Conservation (phyloP, 2,888 invertebrate species). For the Escarpia spicata region DNA sequence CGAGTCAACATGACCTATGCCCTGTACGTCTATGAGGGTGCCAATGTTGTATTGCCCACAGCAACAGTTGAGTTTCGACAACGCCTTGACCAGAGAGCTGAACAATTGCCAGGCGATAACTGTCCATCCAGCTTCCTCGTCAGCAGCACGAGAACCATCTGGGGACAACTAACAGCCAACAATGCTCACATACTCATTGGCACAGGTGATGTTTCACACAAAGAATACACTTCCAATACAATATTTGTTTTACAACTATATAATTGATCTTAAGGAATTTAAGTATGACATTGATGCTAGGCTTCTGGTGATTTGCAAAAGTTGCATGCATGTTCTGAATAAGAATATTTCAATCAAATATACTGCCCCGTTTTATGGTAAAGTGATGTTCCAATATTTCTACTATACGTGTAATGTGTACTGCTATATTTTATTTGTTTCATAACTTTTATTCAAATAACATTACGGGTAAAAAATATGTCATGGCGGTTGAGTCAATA, state of each 20-base stretch:
- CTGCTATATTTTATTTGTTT: neutral
- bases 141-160: slow-evolving; percentile 39
- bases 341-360: too few relatives aligned
- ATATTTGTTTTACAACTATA: neutral
- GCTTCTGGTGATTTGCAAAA: neutral
- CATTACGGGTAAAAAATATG: neutral
- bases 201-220: slow-evolving; percentile 40
- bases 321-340: too few relatives aligned
- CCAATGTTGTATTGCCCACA: slow-evolving; percentile 46
- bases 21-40: slow-evolving; percentile 47
- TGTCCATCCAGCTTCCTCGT: slow-evolving; percentile 29
- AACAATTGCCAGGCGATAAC: neutral
- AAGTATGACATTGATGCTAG: neutral
- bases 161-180: slow-evolving; percentile 47
- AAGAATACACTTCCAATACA: too few relatives aligned
- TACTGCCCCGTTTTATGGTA: too few relatives aligned
- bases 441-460: neutral
- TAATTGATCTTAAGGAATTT: neutral
- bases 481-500: too few relatives aligned
- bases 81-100: slow-evolving; percentile 25
- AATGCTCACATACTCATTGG: slow-evolving; percentile 45
- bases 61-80: slow-evolving; percentile 49
- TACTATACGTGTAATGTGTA: neutral
- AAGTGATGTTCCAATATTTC: neutral
- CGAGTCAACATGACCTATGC: slow-evolving; percentile 49